These are phyloP conservation scores for Burhinus oedicnemus DNA, from an alignment of 2,113 vertebrate genomes.

Conservation along the genomic window DNA sequence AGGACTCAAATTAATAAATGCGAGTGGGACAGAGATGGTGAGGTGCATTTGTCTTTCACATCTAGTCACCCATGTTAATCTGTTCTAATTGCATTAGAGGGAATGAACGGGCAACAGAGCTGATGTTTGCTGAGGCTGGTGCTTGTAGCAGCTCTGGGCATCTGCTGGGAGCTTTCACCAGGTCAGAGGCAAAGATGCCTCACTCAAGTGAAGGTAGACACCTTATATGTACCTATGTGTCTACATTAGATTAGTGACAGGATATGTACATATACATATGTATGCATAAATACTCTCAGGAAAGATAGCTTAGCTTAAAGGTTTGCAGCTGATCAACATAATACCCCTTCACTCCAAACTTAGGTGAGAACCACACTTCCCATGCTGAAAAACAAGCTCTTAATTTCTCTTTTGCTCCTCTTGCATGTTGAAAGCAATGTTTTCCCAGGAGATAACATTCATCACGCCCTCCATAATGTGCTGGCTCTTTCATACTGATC, in stretches of 20 bases:
- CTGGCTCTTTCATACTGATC: neutral
- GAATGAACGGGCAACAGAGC: neutral
- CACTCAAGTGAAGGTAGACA: neutral
- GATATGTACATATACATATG: fast-evolving
- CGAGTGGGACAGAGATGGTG: neutral
- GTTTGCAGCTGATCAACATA: neutral
- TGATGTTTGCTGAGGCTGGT: neutral
- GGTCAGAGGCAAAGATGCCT: fast-evolving
- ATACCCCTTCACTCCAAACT: neutral
- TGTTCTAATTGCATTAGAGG: conserved; percentile 57
- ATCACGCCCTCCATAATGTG: neutral
- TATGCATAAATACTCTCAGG: neutral
- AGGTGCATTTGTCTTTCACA: conserved; percentile 35
- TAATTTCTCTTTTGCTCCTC: neutral
- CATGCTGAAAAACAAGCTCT: neutral
- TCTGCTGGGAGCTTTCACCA: neutral
- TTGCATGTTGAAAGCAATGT: neutral
- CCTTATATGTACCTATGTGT: fast-evolving
- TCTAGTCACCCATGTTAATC: conserved; percentile 62
- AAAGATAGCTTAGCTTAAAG: neutral
- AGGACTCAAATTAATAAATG: conserved; percentile 47
- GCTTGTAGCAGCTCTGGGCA: neutral
- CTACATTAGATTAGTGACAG: neutral
- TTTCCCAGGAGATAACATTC: neutral
- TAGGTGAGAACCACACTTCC: neutral